Conservation (phyloP, 1,140 invertebrate species). For the Delia radicum region DNA sequence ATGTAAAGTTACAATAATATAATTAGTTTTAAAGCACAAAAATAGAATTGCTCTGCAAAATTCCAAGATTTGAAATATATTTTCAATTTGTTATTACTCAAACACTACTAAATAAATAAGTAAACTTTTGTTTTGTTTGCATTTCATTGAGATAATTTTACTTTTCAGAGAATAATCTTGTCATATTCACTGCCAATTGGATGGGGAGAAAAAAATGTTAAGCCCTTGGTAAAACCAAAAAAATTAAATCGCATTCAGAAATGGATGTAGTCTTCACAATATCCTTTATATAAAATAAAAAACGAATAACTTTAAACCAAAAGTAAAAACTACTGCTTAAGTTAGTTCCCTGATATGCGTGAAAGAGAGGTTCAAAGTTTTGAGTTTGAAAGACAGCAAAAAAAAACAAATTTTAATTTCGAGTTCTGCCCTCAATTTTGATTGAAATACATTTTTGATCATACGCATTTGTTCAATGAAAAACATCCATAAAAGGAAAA, state of each 20-base stretch:
- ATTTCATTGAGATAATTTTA: neutral
- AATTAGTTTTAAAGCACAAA: neutral
- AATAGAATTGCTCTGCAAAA: slow-evolving; percentile 1
- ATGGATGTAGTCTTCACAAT: neutral
- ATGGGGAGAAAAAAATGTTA: neutral
- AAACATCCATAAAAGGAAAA: slow-evolving; percentile 86
- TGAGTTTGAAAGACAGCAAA: neutral
- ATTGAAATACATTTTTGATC: neutral
- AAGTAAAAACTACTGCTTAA: neutral
- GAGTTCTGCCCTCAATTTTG: neutral
- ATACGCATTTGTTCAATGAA: slow-evolving; percentile 48
- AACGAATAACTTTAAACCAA: neutral
- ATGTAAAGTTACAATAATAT: neutral
- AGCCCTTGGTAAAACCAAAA: neutral
- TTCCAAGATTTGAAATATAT: neutral
- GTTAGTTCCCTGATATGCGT: slow-evolving; percentile 17
- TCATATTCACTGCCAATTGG: slow-evolving; percentile 10
- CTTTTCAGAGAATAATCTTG: neutral
- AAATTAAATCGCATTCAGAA: neutral
- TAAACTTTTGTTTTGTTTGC: neutral
- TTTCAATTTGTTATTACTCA: neutral
- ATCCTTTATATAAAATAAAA: neutral
- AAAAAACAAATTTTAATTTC: neutral
- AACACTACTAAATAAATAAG: neutral
- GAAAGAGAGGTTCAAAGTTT: slow-evolving; percentile 8